phyloP scores from a whole-genome alignment of 2,888 invertebrate genomes.

The Taenaris catops region DNA sequence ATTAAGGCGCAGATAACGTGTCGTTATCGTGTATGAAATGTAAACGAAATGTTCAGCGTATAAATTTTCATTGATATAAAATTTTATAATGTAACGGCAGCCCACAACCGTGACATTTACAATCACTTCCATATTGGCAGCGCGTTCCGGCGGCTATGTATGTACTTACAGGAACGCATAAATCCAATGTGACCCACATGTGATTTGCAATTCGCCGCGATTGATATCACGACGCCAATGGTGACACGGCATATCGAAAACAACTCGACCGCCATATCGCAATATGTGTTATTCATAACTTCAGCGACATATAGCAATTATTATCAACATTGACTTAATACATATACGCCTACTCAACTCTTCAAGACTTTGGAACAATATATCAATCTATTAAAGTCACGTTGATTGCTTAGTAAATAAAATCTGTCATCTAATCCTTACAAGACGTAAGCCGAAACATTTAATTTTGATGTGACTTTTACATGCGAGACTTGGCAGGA shows the following conservation, averaged over 20 bases:
- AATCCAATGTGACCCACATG: conserved; percentile 28
- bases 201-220: conserved; percentile 24
- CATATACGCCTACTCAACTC: conserved; percentile 2
- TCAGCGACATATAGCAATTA: conserved; percentile 14
- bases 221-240: conserved; percentile 17
- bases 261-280: conserved; percentile 6
- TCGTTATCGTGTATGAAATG: too few relatives aligned
- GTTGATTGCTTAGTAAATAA: too few relatives aligned
- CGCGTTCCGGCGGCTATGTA: conserved; percentile 3
- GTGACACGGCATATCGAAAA: conserved; percentile 6
- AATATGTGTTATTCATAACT: conserved; percentile 21
- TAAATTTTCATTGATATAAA: conserved; percentile 13
- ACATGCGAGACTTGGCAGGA: not conserved
- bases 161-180: conserved; percentile 12
- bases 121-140: conserved; percentile 8
- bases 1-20: too few relatives aligned
- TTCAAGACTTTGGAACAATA: not conserved
- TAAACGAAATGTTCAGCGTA: not conserved
- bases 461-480: too few relatives aligned
- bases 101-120: conserved; percentile 26
- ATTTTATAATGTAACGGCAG: conserved; percentile 5
- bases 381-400: too few relatives aligned
- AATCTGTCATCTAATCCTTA: not conserved
- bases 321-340: conserved; percentile 27
- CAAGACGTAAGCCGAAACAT: not conserved